Base-by-base conservation (phyloP, 2,113 vertebrate species). In the Neotoma lepida region DNA sequence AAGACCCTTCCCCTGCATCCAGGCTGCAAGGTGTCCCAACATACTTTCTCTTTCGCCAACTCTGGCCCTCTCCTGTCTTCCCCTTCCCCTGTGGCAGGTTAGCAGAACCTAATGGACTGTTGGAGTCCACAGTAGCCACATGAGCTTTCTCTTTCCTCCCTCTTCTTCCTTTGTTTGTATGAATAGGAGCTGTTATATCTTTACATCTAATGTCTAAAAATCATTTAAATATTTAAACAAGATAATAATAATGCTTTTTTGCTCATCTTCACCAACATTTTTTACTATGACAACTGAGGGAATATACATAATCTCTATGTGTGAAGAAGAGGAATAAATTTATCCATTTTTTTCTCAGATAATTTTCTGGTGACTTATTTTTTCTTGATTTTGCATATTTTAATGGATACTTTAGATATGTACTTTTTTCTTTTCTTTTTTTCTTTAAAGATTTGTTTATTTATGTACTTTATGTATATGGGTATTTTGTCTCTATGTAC, bases 371-470 rank as follows among this genome's bases (percentile, higher is more conserved):
- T 2, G 39, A 81, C 41, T 80, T 89, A 1, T 46, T 74, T 51
- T 93, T 33, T 91, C 17, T 51, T 88, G 5, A 80, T 54, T 93
- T 44, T 81, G 56, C 70, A 88, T 78, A n/a, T 4, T n/a, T 80
- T 63, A 84, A 20, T 90, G 41, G 6, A 44, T 0, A 88, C 46
- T 88, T 94, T n/a, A 74, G 77, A 51, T 28, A 64, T 28, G 46
- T 70, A 70, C 2, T 68, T n/a, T 2, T 39, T 26, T 73, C 44
- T 26, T 41, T 35, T 17, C n/a, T 6, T n/a, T n/a, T 71, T 39
- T 20, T 26, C 17, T 39, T 71, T 20, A 71, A 39, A 39, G 18
- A 39, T 22, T 39, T 71, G 30, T 68, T 68, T 35, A 68, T 68
- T 35, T 68, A 68, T 35, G 0, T 17, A 17, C 14, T 35, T 68